phyloP scores from a whole-genome alignment of 2,888 invertebrate genomes.

The Apodemia hepburni region DNA sequence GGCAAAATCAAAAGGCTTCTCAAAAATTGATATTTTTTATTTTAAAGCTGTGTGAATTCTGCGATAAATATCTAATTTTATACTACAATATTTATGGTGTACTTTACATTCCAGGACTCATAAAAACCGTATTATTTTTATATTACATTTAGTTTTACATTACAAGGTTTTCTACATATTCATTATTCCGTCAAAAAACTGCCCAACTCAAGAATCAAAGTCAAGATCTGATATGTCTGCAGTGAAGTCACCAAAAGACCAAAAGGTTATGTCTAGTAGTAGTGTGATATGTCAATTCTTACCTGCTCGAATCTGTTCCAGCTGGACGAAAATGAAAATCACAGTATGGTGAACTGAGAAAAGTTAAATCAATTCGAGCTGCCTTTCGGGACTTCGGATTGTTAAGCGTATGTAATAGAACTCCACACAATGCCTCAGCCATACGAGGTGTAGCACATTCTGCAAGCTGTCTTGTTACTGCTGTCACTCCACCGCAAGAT shows the following conservation, averaged over 20 bases:
- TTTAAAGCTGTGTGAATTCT: too few species aligned
- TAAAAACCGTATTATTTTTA: too few species aligned
- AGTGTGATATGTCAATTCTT: conserved; percentile 32
- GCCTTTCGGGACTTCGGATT: conserved; percentile 89
- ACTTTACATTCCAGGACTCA: too few species aligned
- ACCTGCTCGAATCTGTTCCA: conserved; percentile 87
- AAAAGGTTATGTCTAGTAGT: not conserved
- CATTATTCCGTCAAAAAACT: too few species aligned
- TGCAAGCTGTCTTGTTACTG: conserved; percentile 89
- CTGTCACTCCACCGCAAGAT: conserved; percentile 90
- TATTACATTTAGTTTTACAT: too few species aligned
- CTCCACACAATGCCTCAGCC: conserved; percentile 94
- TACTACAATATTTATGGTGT: too few species aligned
- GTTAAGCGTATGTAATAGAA: conserved; percentile 91
- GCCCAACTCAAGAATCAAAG: not conserved
- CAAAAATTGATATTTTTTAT: too few species aligned
- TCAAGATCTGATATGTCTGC: not conserved
- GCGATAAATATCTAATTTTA: too few species aligned
- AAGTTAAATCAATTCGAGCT: conserved; percentile 90
- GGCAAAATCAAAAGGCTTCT: too few species aligned
- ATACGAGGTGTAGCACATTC: conserved; percentile 94
- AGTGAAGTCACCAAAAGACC: not conserved
- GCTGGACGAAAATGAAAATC: conserved; percentile 91
- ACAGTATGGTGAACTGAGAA: conserved; percentile 93
- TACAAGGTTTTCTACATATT: too few species aligned